Conservation (phyloP, 1,140 invertebrate genomes). For the Argopecten irradians region DNA sequence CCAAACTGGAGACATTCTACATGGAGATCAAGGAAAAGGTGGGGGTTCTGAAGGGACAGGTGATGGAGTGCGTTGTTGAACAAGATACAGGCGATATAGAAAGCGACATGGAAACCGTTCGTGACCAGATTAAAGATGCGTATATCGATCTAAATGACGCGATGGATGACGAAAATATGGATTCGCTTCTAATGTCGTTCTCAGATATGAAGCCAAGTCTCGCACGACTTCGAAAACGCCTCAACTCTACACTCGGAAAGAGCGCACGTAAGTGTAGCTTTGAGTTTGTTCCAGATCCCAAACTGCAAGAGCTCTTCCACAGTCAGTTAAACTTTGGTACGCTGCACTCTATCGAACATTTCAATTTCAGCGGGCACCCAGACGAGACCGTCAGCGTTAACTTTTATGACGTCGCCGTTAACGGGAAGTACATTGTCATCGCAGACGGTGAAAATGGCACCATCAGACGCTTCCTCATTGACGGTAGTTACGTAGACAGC, state of each 20-base stretch:
- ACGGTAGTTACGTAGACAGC: conserved; percentile 41
- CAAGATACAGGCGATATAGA: neutral
- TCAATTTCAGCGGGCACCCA: conserved; percentile 31
- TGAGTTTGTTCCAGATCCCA: conserved; percentile 46
- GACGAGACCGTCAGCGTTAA: conserved; percentile 25
- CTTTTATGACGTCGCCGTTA: conserved; percentile 45
- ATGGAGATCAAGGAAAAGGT: conserved; percentile 31
- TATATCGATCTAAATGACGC: conserved; percentile 39
- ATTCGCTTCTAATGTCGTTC: conserved; percentile 21
- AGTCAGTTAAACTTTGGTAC: conserved; percentile 29
- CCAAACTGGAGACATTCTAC: conserved; percentile 47
- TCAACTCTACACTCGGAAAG: conserved; percentile 11
- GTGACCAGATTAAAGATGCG: conserved; percentile 13
- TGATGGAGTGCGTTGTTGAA: conserved; percentile 27
- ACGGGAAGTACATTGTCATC: conserved; percentile 42
- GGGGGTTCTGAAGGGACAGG: conserved; percentile 27
- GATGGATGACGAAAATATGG: conserved; percentile 43
- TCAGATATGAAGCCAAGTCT: conserved; percentile 24
- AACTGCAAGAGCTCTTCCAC: conserved; percentile 27
- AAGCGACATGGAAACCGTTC: neutral
- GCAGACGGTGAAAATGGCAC: conserved; percentile 41
- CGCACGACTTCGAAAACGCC: conserved; percentile 27
- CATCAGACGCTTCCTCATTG: conserved; percentile 32
- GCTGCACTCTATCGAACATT: conserved; percentile 18
- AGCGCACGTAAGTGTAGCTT: conserved; percentile 34